phyloP scores from a whole-genome alignment of 1,140 invertebrate genomes.

The Bombus affinis region DNA sequence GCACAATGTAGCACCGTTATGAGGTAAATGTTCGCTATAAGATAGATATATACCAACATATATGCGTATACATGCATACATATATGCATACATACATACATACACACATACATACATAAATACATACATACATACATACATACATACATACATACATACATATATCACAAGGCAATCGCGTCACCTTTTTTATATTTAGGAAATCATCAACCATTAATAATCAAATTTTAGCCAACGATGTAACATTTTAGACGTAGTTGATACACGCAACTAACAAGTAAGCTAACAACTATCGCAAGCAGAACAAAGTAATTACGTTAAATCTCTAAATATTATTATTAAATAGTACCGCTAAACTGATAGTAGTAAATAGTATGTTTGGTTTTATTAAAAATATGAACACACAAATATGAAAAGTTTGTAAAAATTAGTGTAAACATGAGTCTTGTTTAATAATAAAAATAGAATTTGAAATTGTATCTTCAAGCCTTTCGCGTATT shows the following conservation, averaged over 20 bases:
- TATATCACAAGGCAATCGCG: not conserved
- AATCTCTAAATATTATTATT: not conserved
- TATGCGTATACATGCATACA: not conserved
- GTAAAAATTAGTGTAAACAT: not conserved
- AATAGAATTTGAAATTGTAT: not conserved
- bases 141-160: not conserved
- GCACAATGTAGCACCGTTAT: not conserved
- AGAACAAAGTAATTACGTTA: not conserved
- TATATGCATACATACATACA: not conserved
- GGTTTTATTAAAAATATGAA: not conserved
- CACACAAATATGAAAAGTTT: not conserved
- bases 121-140: not conserved
- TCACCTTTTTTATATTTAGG: not conserved
- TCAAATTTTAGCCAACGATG: not conserved
- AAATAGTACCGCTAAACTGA: not conserved
- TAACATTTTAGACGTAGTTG: not conserved
- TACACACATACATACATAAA: not conserved
- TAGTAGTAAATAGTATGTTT: not conserved
- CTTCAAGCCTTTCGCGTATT: not conserved
- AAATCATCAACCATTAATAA: not conserved
- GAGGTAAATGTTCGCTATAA: not conserved
- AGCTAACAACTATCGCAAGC: not conserved
- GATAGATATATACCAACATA: too few species aligned
- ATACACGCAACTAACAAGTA: not conserved
- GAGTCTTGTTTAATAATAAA: not conserved